These are phyloP conservation scores for Drosophila ironensis DNA, from an alignment of 1,140 invertebrate genomes.

Conservation along the genomic window DNA sequence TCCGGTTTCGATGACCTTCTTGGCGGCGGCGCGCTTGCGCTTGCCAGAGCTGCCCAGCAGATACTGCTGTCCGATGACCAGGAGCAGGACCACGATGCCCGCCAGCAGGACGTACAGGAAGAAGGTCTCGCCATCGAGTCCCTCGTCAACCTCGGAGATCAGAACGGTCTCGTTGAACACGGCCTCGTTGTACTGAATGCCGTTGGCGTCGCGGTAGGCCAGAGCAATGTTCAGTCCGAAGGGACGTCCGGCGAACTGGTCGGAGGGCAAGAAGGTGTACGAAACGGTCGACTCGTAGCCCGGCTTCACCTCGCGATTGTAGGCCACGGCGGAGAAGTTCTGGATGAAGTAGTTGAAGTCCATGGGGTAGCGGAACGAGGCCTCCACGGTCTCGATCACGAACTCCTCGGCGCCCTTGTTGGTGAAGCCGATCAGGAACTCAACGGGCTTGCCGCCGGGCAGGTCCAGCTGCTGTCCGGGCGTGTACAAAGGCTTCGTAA, in stretches of 20 bases:
- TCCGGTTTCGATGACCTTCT: conserved; percentile 89
- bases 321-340: conserved; percentile 97
- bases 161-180: conserved; percentile 99
- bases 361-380: conserved; percentile 99
- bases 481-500: conserved; percentile 89
- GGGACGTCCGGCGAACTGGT: conserved; percentile 96
- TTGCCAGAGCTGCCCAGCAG: conserved; percentile 86
- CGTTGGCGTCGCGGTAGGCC: conserved; percentile 92
- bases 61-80: conserved; percentile 96
- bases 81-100: conserved; percentile 92
- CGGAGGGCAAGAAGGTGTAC: conserved; percentile 97
- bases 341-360: conserved; percentile 99
- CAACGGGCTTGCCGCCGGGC: conserved; percentile 92
- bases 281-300: conserved; percentile 96
- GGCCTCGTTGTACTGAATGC: conserved; percentile 90
- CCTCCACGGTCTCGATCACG: conserved; percentile 95
- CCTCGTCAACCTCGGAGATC: conserved; percentile 97
- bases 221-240: conserved; percentile 97
- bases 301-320: conserved; percentile 94
- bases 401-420: conserved; percentile 97
- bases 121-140: conserved; percentile 98
- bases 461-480: conserved; percentile 75
- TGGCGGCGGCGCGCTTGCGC: conserved; percentile 84
- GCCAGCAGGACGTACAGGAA: conserved; percentile 98
- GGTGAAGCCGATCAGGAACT: conserved; percentile 97